These are phyloP conservation scores for Syngnathus rostellatus DNA, from an alignment of 2,797 vertebrate genomes.

Conservation along the genomic window DNA sequence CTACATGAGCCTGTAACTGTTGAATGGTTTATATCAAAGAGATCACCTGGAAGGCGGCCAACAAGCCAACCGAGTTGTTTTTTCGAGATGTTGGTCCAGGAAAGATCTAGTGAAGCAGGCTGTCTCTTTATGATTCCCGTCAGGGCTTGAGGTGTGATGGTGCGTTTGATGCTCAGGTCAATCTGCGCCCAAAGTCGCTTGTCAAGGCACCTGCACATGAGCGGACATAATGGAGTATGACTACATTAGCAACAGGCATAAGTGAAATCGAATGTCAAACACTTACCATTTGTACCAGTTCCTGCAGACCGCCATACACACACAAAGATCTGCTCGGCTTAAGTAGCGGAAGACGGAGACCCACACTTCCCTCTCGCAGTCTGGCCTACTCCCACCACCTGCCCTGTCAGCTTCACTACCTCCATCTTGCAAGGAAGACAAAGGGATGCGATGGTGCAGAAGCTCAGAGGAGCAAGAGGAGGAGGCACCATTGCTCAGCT, in stretches of 20 bases:
- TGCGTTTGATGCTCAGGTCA: slow-evolving; percentile 89
- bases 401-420: slow-evolving; percentile 68
- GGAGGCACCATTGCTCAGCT: slow-evolving; percentile 58
- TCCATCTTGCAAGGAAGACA: slow-evolving; percentile 71
- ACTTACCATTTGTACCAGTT: slow-evolving; percentile 99
- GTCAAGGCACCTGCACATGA: slow-evolving; percentile 83
- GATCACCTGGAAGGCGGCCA: slow-evolving; percentile 83
- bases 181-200: slow-evolving; percentile 94
- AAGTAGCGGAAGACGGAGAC: slow-evolving; percentile 96
- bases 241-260: neutral
- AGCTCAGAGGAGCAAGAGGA: slow-evolving; percentile 53
- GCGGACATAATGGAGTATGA: neutral
- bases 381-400: slow-evolving; percentile 71
- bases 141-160: slow-evolving; percentile 87
- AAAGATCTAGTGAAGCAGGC: slow-evolving; percentile 88
- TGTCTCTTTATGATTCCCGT: slow-evolving; percentile 96
- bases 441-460: slow-evolving; percentile 50
- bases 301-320: slow-evolving; percentile 99
- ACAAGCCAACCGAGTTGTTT: slow-evolving; percentile 96
- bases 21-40: neutral
- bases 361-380: slow-evolving; percentile 94
- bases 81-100: slow-evolving; percentile 96
- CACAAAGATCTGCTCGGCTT: slow-evolving; percentile 86
- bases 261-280: neutral
- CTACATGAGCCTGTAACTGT: neutral